A percentile compares a stretch with the other conserved stretches of the same genome.
These are phyloP conservation scores for Aramus guarauna DNA, from an alignment of 2,113 vertebrate genomes.

Conservation along the genomic window DNA sequence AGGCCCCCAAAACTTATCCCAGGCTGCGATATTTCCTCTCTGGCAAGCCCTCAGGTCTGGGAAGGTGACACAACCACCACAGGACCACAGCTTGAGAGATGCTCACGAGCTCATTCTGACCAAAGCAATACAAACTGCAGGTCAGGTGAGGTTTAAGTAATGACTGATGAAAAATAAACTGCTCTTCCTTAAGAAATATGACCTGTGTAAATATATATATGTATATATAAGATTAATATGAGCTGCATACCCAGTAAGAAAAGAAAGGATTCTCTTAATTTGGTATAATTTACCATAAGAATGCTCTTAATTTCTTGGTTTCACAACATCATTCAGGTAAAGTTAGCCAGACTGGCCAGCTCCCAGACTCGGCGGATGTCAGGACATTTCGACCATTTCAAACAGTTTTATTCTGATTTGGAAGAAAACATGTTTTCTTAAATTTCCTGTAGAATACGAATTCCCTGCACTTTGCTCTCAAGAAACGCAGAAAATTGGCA, in stretches of 20 bases:
- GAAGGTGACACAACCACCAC: neutral
- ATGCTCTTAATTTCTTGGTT: neutral
- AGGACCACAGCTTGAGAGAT: neutral
- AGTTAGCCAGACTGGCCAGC: neutral
- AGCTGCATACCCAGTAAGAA: neutral
- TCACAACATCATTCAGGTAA: neutral
- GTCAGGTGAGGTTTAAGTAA: neutral
- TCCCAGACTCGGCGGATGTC: neutral
- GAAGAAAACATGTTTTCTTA: neutral
- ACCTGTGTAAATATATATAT: too few relatives aligned
- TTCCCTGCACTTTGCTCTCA: neutral
- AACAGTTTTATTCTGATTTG: neutral
- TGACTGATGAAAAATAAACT: neutral
- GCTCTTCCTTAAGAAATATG: neutral
- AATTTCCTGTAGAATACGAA: neutral
- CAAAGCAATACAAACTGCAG: neutral
- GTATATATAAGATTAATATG: neutral
- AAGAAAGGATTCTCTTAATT: neutral
- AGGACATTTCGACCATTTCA: neutral
- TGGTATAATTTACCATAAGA: neutral
- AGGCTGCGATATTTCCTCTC: neutral
- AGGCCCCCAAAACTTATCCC: neutral
- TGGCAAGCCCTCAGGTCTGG: neutral
- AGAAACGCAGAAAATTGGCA: neutral
- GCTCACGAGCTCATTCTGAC: neutral